phyloP scores from a whole-genome alignment of 2,113 vertebrate species.

The Ochotona curzoniae region DNA sequence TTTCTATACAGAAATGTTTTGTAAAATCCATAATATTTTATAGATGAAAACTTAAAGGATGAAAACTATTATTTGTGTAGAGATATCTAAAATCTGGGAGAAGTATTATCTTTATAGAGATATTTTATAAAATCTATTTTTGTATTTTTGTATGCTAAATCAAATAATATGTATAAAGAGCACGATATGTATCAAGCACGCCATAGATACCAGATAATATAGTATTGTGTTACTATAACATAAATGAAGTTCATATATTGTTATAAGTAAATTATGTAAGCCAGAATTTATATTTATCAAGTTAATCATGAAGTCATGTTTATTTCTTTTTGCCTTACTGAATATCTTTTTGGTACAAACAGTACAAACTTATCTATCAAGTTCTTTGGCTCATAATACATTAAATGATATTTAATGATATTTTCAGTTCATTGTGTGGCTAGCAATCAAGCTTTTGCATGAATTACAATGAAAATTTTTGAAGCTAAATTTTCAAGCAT shows the following conservation, averaged over 20 bases:
- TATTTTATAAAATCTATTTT: background rate
- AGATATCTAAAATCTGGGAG: too few species aligned
- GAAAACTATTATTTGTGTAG: too few species aligned
- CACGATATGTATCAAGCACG: background rate
- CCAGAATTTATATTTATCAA: background rate
- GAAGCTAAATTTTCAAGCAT: too few species aligned
- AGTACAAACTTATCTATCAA: background rate
- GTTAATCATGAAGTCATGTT: background rate
- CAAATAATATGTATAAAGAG: background rate
- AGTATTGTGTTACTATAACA: background rate
- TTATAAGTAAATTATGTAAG: background rate
- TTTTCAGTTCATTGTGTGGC: background rate
- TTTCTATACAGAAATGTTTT: too few species aligned
- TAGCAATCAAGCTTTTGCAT: background rate
- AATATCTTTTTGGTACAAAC: background rate
- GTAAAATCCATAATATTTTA: too few species aligned
- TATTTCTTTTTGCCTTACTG: background rate
- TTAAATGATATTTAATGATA: background rate
- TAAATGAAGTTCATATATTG: background rate
- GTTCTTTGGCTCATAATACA: background rate
- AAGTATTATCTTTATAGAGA: too few species aligned
- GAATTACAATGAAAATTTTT: too few species aligned
- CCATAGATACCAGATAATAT: background rate
- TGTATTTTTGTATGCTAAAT: background rate
- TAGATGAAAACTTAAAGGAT: too few species aligned